Evolutionary conservation across 2,797 vertebrate genomes (phyloP), one percentile per base, ranked within the genome.

Genomic region (Danio tinwini): DNA sequence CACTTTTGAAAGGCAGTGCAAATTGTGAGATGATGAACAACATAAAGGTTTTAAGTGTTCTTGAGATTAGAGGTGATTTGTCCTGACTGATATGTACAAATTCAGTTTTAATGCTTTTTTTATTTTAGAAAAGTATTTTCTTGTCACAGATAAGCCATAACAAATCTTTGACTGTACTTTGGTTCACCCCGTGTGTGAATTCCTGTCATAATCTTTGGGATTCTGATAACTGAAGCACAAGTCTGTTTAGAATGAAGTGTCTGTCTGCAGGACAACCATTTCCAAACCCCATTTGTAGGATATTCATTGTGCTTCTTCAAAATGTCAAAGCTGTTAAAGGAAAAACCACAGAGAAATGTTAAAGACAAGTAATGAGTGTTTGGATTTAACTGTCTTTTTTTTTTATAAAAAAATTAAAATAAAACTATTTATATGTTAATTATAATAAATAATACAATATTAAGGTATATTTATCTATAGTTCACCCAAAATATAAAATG

Each of bases 191-290:
- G 11, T 40, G 42, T 64, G 49, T 56, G 5, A 37, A 53, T 83
- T 70, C 59, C 65, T 79, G 37, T 49, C 16, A 61, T 79, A 81
- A 85, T 52, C 74, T 73, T 45, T 37, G 10, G 40, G 78, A 67
- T 77, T 74, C 3, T 17, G 56, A 50, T 74, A 61, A 80, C 67
- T 50, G 4, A 58, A 44, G 11, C 72, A 53, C n/a, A 68, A 13
- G 29, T 40, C 50, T 50, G 7, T 40, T 59, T 13, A 45, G 6
- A 77, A 64, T 37, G 16, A 3, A 21, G 14, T 45, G 2, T 63
- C 55, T 59, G 53, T 19, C 55, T 74, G 16, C 29, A 5, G 45
- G 21, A 52, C 65, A 7, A 81, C n/a, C 56, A 50, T 61, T 61
- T 44, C 6, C 53, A 47, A 47, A 55, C 68, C 7, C 11, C n/a